Evolutionary conservation across 2,797 vertebrate species (phyloP).

Genomic region (Bovichtus diacanthus): DNA sequence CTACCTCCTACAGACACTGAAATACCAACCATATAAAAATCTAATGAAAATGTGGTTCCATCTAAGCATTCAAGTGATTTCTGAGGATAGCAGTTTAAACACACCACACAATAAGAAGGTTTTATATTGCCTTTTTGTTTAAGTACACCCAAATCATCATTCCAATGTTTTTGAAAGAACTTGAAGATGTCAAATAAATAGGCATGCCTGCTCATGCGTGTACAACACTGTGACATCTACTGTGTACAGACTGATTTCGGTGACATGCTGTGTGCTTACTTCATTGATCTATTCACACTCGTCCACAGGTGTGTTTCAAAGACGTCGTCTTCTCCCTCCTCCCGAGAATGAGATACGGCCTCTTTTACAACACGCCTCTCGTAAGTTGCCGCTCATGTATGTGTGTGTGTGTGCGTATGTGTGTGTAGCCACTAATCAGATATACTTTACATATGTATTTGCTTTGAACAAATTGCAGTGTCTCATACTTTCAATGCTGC

Average conservation of each 20-base stretch:
- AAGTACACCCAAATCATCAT: not conserved
- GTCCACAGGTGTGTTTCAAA: conserved; percentile 92
- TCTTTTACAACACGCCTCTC: conserved; percentile 98
- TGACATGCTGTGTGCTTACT: not conserved
- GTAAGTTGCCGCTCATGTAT: conserved; percentile 81
- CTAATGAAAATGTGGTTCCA: not conserved
- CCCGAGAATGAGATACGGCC: conserved; percentile 96
- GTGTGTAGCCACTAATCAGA: not conserved
- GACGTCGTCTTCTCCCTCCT: conserved; percentile 94
- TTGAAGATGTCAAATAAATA: not conserved
- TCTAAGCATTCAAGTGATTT: not conserved
- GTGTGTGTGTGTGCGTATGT: not conserved
- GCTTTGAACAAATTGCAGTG: conserved; percentile 7
- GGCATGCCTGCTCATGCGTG: conserved; percentile 1
- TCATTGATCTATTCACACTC: conserved; percentile 19
- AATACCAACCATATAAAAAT: not conserved
- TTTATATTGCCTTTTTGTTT: not conserved
- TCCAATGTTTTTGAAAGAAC: not conserved
- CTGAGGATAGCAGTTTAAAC: not conserved
- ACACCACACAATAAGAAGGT: not conserved
- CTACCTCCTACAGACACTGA: not conserved
- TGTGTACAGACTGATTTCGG: not conserved
- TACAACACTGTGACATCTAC: not conserved
- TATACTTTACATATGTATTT: conserved; percentile 4
- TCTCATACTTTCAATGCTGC: not conserved